Conservation (phyloP, 2,113 vertebrate species). For the Chascanopsetta lugubris region DNA sequence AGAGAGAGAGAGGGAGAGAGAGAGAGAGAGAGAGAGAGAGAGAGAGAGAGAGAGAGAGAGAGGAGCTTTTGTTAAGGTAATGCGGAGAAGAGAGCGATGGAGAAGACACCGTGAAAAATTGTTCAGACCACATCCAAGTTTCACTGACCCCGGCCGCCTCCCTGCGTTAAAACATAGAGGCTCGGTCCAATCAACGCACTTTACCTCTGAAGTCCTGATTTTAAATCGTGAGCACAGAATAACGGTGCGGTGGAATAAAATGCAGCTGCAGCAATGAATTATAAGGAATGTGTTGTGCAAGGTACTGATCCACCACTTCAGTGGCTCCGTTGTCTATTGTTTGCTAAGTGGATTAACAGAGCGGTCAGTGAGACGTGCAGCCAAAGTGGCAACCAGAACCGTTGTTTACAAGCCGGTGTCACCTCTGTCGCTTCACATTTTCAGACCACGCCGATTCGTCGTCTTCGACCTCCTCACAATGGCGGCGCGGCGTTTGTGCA, state of each 20-base stretch:
- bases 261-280: conserved; percentile 28
- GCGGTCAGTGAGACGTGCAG: conserved; percentile 71
- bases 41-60: conserved; percentile 4
- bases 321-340: conserved; percentile 60
- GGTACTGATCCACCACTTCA: conserved; percentile 38
- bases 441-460: conserved; percentile 46
- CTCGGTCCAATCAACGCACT: neutral
- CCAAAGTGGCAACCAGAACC: conserved; percentile 73
- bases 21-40: neutral
- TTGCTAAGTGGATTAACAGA: conserved; percentile 78
- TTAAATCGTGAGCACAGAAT: neutral
- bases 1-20: neutral
- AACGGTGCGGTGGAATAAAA: conserved; percentile 25
- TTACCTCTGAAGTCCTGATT: conserved; percentile 1
- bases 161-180: neutral
- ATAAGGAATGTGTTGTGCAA: conserved; percentile 11
- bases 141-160: conserved; percentile 35
- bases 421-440: conserved; percentile 65
- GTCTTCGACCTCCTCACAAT: conserved; percentile 39
- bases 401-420: conserved; percentile 70
- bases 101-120: conserved; percentile 75
- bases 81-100: conserved; percentile 48
- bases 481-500: conserved; percentile 41
- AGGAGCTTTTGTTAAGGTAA: conserved; percentile 78
- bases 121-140: conserved; percentile 47